Evolutionary conservation across 2,888 invertebrate species (phyloP).

Genomic region (Branchellion lobata): DNA sequence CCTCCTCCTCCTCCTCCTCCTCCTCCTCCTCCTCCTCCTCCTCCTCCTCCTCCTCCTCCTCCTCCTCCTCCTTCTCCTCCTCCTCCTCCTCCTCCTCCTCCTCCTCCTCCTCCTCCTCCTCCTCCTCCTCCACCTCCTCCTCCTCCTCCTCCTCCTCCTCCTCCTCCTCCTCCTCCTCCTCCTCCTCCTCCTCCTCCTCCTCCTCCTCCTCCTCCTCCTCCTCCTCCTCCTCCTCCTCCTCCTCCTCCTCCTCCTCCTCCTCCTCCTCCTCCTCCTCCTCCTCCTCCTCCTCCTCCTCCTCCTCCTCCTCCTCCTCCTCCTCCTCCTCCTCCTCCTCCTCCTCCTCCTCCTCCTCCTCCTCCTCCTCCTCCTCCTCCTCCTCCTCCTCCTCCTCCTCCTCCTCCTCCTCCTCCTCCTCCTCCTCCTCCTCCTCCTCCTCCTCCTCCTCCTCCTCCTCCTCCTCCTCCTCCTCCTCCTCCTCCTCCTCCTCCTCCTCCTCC

Average conservation of each 20-base stretch:
- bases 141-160: conserved; percentile 10
- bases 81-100: background rate
- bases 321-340: background rate
- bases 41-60: too few relatives aligned
- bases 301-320: background rate
- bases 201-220: background rate
- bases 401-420: background rate
- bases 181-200: background rate
- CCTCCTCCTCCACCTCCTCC: too few relatives aligned
- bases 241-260: background rate
- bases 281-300: background rate
- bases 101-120: too few relatives aligned
- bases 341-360: background rate
- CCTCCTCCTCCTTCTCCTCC: conserved; percentile 7
- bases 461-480: background rate
- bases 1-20: background rate
- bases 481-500: background rate
- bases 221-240: background rate
- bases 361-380: too few relatives aligned
- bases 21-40: conserved; percentile 2
- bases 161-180: background rate
- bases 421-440: background rate
- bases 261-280: background rate
- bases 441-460: background rate
- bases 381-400: too few relatives aligned